phyloP scores from a whole-genome alignment of 1,140 invertebrate genomes.

The Rhyacophila brunnea region DNA sequence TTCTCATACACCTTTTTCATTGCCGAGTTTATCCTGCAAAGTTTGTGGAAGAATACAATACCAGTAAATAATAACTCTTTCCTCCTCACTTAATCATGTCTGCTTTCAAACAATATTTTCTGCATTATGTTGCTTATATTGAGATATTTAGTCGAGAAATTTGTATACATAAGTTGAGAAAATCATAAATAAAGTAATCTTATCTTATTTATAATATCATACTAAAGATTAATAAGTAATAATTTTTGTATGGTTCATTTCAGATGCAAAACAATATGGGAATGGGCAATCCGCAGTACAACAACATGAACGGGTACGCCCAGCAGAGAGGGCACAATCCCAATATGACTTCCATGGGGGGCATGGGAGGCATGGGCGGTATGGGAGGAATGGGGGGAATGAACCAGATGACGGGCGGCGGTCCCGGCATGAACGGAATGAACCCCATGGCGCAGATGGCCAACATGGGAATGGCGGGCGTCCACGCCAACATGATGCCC shows the following conservation, averaged over 20 bases:
- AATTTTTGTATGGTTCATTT: slow-evolving; percentile 22
- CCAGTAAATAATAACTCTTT: too few species aligned
- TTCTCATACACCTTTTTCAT: too few species aligned
- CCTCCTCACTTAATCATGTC: too few species aligned
- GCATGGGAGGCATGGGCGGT: slow-evolving; percentile 60
- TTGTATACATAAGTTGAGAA: too few species aligned
- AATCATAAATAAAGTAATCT: too few species aligned
- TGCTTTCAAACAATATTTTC: too few species aligned
- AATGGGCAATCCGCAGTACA: slow-evolving; percentile 55
- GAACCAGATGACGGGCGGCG: slow-evolving; percentile 46
- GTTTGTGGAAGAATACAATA: too few species aligned
- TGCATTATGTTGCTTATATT: too few species aligned
- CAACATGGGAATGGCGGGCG: slow-evolving; percentile 59
- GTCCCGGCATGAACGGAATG: slow-evolving; percentile 52
- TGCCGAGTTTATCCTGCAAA: too few species aligned
- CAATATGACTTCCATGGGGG: slow-evolving; percentile 62
- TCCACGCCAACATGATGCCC: slow-evolving; percentile 65
- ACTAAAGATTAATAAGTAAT: too few species aligned
- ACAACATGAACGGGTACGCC: slow-evolving; percentile 54
- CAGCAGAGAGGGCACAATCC: slow-evolving; percentile 54
- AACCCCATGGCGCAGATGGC: slow-evolving; percentile 64
- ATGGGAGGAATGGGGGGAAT: slow-evolving; percentile 59
- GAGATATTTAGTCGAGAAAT: too few species aligned
- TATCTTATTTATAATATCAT: too few species aligned
- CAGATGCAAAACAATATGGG: slow-evolving; percentile 57